Conservation (phyloP, 2,797 vertebrate species). For the Dendrocincla tyrannina region DNA sequence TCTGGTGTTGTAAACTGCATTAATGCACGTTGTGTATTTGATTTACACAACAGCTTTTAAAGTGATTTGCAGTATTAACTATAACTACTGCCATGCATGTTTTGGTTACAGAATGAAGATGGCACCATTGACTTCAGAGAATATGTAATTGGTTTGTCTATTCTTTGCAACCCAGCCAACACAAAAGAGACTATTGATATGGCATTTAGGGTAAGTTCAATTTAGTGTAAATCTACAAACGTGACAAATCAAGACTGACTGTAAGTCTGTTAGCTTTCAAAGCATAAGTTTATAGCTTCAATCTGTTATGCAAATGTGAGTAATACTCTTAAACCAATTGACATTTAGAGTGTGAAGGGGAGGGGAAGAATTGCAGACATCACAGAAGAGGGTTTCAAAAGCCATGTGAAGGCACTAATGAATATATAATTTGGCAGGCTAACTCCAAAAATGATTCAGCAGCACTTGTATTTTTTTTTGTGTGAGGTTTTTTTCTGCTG, state of each 20-base stretch:
- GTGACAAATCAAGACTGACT: conserved; percentile 64
- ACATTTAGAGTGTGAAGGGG: conserved; percentile 51
- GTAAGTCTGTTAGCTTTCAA: conserved; percentile 63
- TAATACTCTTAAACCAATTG: conserved; percentile 69
- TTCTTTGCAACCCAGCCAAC: conserved; percentile 93
- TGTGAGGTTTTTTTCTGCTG: neutral
- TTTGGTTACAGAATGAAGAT: conserved; percentile 84
- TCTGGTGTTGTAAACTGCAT: neutral
- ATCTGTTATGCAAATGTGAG: conserved; percentile 53
- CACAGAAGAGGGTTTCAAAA: conserved; percentile 22
- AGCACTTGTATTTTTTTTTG: neutral
- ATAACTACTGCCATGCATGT: neutral
- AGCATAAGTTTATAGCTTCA: conserved; percentile 57
- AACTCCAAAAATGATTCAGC: conserved; percentile 52
- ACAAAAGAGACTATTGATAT: conserved; percentile 91
- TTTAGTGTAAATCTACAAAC: conserved; percentile 8
- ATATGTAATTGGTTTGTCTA: conserved; percentile 96
- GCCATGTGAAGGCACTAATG: conserved; percentile 27
- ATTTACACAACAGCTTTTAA: neutral
- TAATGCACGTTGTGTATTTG: neutral
- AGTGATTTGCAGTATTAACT: neutral
- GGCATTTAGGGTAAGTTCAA: conserved; percentile 89
- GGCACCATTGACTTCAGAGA: conserved; percentile 98
- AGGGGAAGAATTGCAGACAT: conserved; percentile 18
- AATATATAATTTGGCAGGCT: conserved; percentile 53